Evolutionary conservation across 1,140 invertebrate species (phyloP).

Genomic region (Drosophila trapezifrons): DNA sequence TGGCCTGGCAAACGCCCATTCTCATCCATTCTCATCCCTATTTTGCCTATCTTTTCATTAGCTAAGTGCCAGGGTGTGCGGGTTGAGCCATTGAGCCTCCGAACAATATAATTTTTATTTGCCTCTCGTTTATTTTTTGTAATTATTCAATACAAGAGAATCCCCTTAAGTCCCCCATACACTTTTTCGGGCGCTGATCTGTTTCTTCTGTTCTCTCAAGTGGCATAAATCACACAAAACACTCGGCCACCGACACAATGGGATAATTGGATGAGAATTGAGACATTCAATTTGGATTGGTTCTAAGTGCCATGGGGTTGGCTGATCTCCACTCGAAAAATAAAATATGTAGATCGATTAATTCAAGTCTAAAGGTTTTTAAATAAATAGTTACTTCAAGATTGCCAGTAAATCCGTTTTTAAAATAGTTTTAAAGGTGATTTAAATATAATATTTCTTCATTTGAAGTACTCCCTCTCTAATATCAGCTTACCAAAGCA

Average conservation of each 20-base stretch:
- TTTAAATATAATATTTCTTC: background rate
- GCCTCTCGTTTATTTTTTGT: conserved; percentile 24
- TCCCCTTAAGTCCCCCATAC: conserved; percentile 27
- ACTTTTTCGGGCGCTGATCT: conserved; percentile 60
- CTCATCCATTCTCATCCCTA: background rate
- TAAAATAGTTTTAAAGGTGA: too few relatives aligned
- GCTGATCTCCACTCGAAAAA: conserved; percentile 3
- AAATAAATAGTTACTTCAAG: background rate
- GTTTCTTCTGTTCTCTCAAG: conserved; percentile 58
- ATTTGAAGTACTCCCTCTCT: background rate
- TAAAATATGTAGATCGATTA: too few relatives aligned
- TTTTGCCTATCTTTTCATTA: conserved; percentile 64
- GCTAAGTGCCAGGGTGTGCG: conserved; percentile 61
- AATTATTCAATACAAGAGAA: conserved; percentile 49
- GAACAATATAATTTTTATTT: conserved; percentile 50
- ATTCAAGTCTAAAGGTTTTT: too few relatives aligned
- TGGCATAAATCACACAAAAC: conserved; percentile 75
- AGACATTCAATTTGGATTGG: conserved; percentile 53
- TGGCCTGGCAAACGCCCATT: conserved; percentile 25
- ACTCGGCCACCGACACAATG: conserved; percentile 62
- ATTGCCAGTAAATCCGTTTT: background rate
- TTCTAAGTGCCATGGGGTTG: conserved; percentile 14
- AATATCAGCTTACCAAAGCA: background rate
- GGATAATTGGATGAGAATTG: conserved; percentile 76
- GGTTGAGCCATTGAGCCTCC: conserved; percentile 25